These are phyloP conservation scores for Chroicocephalus ridibundus DNA, from an alignment of 2,113 vertebrate species.

Conservation along the genomic window DNA sequence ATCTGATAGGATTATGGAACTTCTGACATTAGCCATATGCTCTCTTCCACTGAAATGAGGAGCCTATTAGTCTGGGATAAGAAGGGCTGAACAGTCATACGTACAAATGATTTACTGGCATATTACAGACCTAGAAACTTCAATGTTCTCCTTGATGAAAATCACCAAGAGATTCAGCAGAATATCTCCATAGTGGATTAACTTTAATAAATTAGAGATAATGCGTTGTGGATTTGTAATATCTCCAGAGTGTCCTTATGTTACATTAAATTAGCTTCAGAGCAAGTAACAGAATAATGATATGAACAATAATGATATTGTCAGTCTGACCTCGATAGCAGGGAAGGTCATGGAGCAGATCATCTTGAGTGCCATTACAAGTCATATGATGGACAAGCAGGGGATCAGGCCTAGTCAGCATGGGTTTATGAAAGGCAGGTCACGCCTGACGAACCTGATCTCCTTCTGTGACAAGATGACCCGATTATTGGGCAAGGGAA, in stretches of 20 bases:
- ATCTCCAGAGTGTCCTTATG: neutral
- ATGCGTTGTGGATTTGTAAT: neutral
- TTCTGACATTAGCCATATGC: conserved; percentile 1
- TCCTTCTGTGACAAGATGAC: too few relatives aligned
- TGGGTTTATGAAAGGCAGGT: too few relatives aligned
- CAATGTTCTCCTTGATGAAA: neutral
- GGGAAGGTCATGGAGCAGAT: too few relatives aligned
- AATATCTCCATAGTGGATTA: neutral
- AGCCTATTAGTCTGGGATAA: neutral
- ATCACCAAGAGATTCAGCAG: neutral
- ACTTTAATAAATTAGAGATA: neutral
- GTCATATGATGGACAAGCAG: too few relatives aligned
- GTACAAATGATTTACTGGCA: neutral
- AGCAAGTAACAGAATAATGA: neutral
- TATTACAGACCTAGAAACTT: neutral
- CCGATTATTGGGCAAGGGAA: too few relatives aligned
- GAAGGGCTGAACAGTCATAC: neutral
- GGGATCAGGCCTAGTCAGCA: too few relatives aligned
- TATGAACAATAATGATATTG: too few relatives aligned
- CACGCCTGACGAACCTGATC: too few relatives aligned
- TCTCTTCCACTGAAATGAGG: neutral
- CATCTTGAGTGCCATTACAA: too few relatives aligned
- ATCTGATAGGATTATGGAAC: neutral
- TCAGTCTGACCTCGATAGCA: too few relatives aligned
- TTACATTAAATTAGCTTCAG: neutral